Base-by-base conservation (phyloP, 2,888 invertebrate species). In the Strigamia maritima region DNA sequence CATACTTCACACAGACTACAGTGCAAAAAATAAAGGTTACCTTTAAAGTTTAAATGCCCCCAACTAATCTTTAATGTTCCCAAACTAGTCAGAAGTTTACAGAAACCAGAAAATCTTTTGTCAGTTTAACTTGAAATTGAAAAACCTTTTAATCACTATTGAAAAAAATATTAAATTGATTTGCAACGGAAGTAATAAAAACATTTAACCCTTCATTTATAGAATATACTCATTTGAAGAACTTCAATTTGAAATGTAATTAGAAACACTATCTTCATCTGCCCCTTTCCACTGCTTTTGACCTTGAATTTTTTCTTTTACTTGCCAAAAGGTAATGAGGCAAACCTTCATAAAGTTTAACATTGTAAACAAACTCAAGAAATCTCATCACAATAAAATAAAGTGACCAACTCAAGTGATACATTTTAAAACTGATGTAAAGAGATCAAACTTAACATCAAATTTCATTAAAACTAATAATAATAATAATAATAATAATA, bases 221-320 rank as follows among this genome's bases (percentile, higher is more conserved):
- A 49, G 6, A 49, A 49, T 19, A 49, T 19, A 44, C 40, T 16
- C 40, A 60, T 60, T 60, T 60, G 22, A 49, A 60, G 1, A 65
- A 65, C 65, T 65, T 65, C 49, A 65, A 65, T 65, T 26, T 65
- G 65, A 65, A 49, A 65, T 28, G 24, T 65, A 65, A 65, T 65
- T 65, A 26, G 65, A 65, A 65, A 65, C 28, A 24, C 65, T 65
- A 65, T 65, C 65, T 49, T 49, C 49, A 65, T 65, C 28, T 28
- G 8, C 65, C 26, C 65, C 65, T 49, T 60, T 65, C 65, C 65
- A 65, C 28, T 65, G 28, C 26, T 26, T 65, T 3, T 65, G 65
- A 65, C 65, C 65, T 65, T 65, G 65, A 65, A 65, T 65, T n/a
- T 49, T 65, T 65, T 65, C 28, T 65, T 65, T 14, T 26, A 65